Conservation (phyloP, 2,888 invertebrate genomes). For the Acrobeloides nanus region DNA sequence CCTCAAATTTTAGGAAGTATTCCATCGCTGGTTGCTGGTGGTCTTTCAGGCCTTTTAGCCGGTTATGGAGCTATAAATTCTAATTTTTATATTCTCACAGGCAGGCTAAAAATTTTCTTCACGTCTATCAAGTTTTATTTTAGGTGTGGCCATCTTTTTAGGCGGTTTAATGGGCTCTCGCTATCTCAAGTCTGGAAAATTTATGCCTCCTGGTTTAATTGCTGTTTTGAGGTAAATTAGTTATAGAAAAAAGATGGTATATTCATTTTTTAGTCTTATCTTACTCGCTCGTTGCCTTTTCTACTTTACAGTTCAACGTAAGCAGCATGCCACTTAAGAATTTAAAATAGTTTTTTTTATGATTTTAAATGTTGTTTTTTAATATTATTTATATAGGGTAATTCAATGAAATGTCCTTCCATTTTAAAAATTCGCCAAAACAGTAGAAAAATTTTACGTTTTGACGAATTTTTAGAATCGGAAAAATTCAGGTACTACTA, state of each 20-base stretch:
- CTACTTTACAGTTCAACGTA: not conserved
- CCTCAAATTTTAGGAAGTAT: constrained; percentile 4
- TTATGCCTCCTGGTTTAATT: constrained; percentile 12
- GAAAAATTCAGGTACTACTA: too few species aligned
- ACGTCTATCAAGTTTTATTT: not conserved
- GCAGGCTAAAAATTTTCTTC: not conserved
- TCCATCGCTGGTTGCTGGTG: constrained; percentile 9
- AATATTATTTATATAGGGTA: too few species aligned
- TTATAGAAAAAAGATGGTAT: not conserved
- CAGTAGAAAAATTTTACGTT: too few species aligned
- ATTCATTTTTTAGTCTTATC: constrained; percentile 2
- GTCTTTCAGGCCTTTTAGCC: constrained; percentile 8
- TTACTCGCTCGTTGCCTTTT: constrained; percentile 1
- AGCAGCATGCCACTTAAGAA: too few species aligned
- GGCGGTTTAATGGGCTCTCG: constrained; percentile 13
- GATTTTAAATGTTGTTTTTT: too few species aligned
- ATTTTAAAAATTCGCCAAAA: too few species aligned
- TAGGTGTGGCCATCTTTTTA: constrained; percentile 8
- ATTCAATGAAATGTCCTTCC: too few species aligned
- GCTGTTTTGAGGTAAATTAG: constrained; percentile 7
- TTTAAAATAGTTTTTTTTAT: too few species aligned
- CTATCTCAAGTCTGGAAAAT: constrained; percentile 11
- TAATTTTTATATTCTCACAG: constrained; percentile 7
- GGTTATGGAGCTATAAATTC: constrained; percentile 11
- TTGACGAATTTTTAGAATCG: too few species aligned